phyloP scores from a whole-genome alignment of 2,888 invertebrate species.

The Epicampocera succincta region DNA sequence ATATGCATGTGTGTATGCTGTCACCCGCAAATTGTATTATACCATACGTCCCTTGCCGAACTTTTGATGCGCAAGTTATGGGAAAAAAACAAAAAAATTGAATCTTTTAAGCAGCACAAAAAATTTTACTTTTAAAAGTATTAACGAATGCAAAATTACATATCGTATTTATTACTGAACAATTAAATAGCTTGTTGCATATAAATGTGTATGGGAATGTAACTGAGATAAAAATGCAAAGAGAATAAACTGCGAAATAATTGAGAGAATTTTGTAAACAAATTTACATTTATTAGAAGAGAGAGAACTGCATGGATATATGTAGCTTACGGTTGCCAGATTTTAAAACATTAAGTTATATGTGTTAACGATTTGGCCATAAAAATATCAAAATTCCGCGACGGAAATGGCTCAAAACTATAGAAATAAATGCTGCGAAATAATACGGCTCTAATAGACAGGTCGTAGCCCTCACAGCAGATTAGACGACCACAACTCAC shows the following conservation, averaged over 20 bases:
- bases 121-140: constrained; percentile 35
- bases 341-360: too few species aligned
- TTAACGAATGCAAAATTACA: constrained; percentile 56
- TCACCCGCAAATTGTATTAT: constrained; percentile 51
- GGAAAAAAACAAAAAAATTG: constrained; percentile 28
- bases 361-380: too few species aligned
- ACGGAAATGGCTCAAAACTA: too few species aligned
- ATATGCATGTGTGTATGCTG: constrained; percentile 8
- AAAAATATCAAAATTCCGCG: too few species aligned
- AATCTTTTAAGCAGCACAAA: constrained; percentile 20
- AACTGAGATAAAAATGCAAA: neutral
- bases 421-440: too few species aligned
- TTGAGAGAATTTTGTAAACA: neutral
- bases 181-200: constrained; percentile 49
- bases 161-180: constrained; percentile 50
- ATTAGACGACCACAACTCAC: too few species aligned
- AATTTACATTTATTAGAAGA: too few species aligned
- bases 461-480: too few species aligned
- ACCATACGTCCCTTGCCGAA: neutral
- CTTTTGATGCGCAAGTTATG: neutral
- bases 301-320: too few species aligned
- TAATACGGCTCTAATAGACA: too few species aligned
- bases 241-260: constrained; percentile 1
- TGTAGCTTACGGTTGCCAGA: too few species aligned
- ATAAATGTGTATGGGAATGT: neutral